phyloP scores from a whole-genome alignment of 2,888 invertebrate genomes.

The Stramonita haemastoma region DNA sequence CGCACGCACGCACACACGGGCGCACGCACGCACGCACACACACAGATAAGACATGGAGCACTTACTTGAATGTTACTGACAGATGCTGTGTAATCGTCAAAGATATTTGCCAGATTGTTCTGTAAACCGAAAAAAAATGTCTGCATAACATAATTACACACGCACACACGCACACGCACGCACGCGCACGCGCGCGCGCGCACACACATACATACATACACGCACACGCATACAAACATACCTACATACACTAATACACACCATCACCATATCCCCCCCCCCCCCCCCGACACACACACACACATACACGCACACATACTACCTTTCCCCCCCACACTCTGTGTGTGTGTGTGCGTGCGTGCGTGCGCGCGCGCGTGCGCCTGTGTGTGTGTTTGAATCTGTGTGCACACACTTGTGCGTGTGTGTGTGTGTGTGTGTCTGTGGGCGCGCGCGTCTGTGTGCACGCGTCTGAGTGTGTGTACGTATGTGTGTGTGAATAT shows the following conservation, averaged over 20 bases:
- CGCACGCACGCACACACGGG: too few species aligned
- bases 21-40: too few species aligned
- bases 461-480: too few species aligned
- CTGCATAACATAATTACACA: neutral
- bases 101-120: conserved; percentile 27
- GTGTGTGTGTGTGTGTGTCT: too few species aligned
- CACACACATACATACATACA: conserved; percentile 1
- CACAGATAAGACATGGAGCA: neutral
- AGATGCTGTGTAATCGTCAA: conserved; percentile 11
- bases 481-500: too few species aligned
- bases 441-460: too few species aligned
- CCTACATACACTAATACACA: too few species aligned
- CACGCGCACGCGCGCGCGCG: neutral
- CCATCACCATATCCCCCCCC: too few species aligned
- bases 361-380: too few species aligned
- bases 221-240: neutral
- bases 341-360: too few species aligned
- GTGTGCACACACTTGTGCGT: too few species aligned
- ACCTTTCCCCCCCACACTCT: neutral
- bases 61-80: conserved; percentile 37
- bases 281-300: conserved; percentile 17
- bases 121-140: conserved; percentile 8
- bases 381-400: too few species aligned
- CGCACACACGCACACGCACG: conserved; percentile 8
- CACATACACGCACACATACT: conserved; percentile 1